Conservation (phyloP, 2,113 vertebrate species). For the Nestor notabilis region DNA sequence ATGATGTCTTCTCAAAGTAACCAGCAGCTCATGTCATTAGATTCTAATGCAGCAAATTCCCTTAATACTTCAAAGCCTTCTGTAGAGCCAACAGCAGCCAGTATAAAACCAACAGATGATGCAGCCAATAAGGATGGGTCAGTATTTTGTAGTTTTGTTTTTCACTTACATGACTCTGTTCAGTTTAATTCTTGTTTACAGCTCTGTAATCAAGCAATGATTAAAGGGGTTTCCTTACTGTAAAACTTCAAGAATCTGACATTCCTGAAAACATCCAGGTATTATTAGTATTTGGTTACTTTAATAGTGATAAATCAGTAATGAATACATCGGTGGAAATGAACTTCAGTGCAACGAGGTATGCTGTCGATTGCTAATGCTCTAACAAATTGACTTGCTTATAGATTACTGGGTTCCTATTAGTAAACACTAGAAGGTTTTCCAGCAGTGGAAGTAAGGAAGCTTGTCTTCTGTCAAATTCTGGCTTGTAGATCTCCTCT, state of each 20-base stretch:
- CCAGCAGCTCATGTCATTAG: conserved; percentile 87
- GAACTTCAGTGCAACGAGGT: not conserved
- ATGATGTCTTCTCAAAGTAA: conserved; percentile 90
- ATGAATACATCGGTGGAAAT: not conserved
- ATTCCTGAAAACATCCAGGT: not conserved
- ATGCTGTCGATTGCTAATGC: not conserved
- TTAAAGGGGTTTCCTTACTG: not conserved
- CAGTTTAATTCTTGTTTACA: not conserved
- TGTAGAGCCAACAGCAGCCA: conserved; percentile 79
- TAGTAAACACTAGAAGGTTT: not conserved
- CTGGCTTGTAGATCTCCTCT: not conserved
- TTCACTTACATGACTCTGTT: not conserved
- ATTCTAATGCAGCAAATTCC: conserved; percentile 85
- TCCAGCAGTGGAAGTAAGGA: not conserved
- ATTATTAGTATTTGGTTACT: not conserved
- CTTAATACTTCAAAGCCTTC: conserved; percentile 81
- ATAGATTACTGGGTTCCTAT: not conserved
- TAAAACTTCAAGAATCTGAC: not conserved
- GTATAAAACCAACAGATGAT: conserved; percentile 83
- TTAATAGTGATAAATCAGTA: not conserved
- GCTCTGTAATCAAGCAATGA: not conserved
- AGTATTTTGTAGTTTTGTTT: conserved; percentile 23
- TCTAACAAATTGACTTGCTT: not conserved
- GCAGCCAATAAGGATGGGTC: conserved; percentile 86
- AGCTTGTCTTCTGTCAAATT: not conserved